Evolutionary conservation across 2,888 invertebrate genomes (phyloP), one percentile per base, ranked within the genome.

Genomic region (Spodoptera exigua): DNA sequence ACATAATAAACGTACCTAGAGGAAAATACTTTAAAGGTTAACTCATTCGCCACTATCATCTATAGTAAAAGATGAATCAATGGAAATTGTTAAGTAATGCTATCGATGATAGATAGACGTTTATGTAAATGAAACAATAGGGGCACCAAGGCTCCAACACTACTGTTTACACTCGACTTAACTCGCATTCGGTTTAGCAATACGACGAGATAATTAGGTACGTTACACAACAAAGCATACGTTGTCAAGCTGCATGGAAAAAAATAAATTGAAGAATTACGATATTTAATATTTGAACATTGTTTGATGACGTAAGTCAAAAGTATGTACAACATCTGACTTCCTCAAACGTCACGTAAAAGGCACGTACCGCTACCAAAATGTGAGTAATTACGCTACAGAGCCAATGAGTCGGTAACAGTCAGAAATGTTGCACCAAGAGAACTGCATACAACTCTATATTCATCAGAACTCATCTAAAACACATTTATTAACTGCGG

Each of bases 261-360:
- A 17, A 39, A 44, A n/a, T 32, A 36, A 57, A 39, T 57, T 44
- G 21, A 34, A 14, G 37, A 59, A 34, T 39, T 61, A 44, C 44
- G 21, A 59, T 41, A 66, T 57, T 56, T n/a, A 67, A 37, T 34
- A 61, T 59, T 68, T 44, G 68, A 60, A 68, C 39, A 21, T 68
- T 68, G 34, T 60, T 44, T 59, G 44, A 60, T 68, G 68, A 61
- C 68, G 61, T 60, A 34, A 68, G 21, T 9, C 13, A 39, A 39
- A 44, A 44, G 10, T 45, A 13, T 56, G 27, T 61, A 55, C 39
- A 37, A 39, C 39, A 40, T 36, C 52, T 1, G 36, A 70, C 52
- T 70, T 63, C 63, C 63, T 70, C 53, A 70, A 45, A 62, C 51
- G 62, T 48, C 37, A 69, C 43, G 21, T 13, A 27, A 27, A 7